Evolutionary conservation across 1,140 invertebrate genomes (phyloP).

Genomic region (Semibalanus balanoides): DNA sequence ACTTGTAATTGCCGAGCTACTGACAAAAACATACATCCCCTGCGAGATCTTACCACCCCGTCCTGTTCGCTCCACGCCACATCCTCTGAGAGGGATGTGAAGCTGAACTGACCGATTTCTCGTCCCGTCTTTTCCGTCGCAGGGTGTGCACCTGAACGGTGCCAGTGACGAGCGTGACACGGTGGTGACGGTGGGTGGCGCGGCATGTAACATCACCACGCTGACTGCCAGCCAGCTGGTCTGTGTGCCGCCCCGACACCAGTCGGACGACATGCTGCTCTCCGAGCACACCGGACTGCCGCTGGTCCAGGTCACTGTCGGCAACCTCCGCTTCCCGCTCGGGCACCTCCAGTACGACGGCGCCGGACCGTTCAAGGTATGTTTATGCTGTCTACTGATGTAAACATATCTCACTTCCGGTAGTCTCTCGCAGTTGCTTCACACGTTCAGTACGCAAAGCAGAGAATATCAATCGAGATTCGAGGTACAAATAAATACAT

Average conservation of each 20-base stretch:
- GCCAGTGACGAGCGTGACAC: conserved; percentile 87
- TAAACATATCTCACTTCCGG: no score
- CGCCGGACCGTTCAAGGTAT: not conserved
- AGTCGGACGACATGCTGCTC: conserved; percentile 72
- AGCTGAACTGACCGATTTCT: no score
- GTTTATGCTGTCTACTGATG: no score
- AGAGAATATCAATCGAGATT: no score
- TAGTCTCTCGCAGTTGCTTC: no score
- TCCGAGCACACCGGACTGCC: conserved; percentile 42
- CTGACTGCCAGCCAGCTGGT: conserved; percentile 72
- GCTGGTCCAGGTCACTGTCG: conserved; percentile 29
- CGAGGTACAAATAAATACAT: no score
- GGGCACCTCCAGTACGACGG: conserved; percentile 14
- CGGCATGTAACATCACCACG: conserved; percentile 82
- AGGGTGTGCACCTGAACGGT: conserved; percentile 73
- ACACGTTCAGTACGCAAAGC: no score
- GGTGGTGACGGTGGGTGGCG: conserved; percentile 76
- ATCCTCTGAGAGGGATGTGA: no score
- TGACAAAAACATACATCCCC: no score
- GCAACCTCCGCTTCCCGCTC: not conserved
- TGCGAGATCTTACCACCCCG: no score
- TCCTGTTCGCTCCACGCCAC: no score
- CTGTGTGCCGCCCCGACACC: conserved; percentile 71
- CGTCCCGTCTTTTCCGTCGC: conserved; percentile 4
- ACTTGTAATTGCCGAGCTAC: no score